Evolutionary conservation across 2,113 vertebrate species (phyloP), one percentile per base, ranked within the genome.

Genomic region (Petrocephalus zakoni): DNA sequence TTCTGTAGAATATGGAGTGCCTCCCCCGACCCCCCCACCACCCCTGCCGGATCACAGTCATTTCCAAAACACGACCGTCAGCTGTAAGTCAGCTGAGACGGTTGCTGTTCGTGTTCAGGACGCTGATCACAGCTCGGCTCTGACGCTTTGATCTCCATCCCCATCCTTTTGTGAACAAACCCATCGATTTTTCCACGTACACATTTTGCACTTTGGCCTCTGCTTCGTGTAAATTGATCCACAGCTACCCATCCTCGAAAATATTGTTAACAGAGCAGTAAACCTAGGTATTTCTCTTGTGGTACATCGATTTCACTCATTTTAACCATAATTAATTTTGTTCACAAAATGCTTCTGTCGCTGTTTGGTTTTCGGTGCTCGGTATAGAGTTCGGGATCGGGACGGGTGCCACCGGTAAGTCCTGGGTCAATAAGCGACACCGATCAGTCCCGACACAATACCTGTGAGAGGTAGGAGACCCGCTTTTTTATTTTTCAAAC

Each of bases 401-500:
- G 92, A 87, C 92, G 92, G 87, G 89, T 90, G 91, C 87, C 87
- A 75, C 93, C 93, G 95, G 94, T 95, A 95, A 95, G 95, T 95
- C 91, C 72, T 91, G 86, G 91, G 92, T 93, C 93, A 91, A 91
- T 88, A 92, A 90, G 21, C 61, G 75, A 9, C 87, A 91, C 92
- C 89, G 92, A 87, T 93, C 90, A 91, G 93, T 91, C 89, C 86
- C 91, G 90, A 93, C 91, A 91, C 81, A 90, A 89, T 61, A 10
- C 92, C 92, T 88, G 89, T 85, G 91, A 93, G 94, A 95, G 95
- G 95, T 95, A 95, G 95, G 95, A 93, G 49, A 22, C 88, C 93
- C 64, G 87, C 72, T 92, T 93, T 93, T 92, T 87, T 61, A 91
- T 87, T 68, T 52, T 86, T 46, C 51, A 83, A 87, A 72, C 19